Evolutionary conservation across 2,797 vertebrate genomes (phyloP), one percentile per base, ranked within the genome.

Genomic region (Phoxinus dragarum): DNA sequence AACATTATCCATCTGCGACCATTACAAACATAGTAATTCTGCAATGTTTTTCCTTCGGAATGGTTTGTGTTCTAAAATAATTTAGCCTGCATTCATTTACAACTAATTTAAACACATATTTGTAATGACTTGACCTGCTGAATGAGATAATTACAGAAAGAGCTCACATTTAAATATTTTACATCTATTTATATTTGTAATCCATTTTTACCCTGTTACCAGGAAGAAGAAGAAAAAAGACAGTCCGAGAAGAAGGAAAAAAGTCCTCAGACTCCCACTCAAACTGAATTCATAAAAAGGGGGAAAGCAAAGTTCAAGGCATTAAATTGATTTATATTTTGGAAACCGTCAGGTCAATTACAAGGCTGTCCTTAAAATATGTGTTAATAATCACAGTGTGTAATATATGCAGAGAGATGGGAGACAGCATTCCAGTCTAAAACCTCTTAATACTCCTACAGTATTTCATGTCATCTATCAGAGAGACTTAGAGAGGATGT

Each of bases 291-390:
- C 27, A 86, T 80, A 76, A 17, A 31, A 71, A 44, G 79, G 14
- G 77, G 87, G 61, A 49, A 84, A 67, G 82, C 76, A 49, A 85
- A 90, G 86, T 89, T 89, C 81, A 89, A 88, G 76, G 54, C 78
- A 89, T 86, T 59, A 85, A 81, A 77, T 87, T 91, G 64, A 91
- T 91, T 92, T 91, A 89, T 88, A 88, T 88, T 90, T 90, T 86
- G 80, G 67, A 92, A 91, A 90, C 78, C 61, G 81, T 72, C 81
- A 91, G 86, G 90, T 92, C 89, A 91, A 85, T 86, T 89, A 90
- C 88, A 89, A 92, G 90, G 90, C 88, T 89, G 90, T 90, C 89
- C 75, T 87, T 88, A 89, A 93, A 93, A 90, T 92, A 90, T 88
- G 80, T 91, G 89, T 90, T 89, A 81, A 90, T 91, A 91, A 93